Conservation (phyloP, 1,140 invertebrate species). For the Scaptomyza graminum region DNA sequence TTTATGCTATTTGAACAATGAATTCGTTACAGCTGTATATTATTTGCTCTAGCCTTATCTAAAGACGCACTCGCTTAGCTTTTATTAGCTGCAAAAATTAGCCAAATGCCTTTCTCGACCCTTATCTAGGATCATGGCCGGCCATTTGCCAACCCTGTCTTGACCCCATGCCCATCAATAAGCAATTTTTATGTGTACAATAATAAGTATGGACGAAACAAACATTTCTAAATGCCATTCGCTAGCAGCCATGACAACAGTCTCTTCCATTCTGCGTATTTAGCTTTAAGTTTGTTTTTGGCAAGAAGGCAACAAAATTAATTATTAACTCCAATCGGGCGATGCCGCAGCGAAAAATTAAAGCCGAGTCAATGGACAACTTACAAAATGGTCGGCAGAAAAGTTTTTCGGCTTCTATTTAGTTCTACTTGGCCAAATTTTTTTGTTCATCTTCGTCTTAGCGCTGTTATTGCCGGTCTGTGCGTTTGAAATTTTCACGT, state of each 20-base stretch:
- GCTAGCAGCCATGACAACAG: slow-evolving; percentile 17
- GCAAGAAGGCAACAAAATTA: slow-evolving; percentile 40
- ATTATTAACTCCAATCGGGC: slow-evolving; percentile 48
- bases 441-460: neutral
- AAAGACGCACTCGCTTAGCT: neutral
- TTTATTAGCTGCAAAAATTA: slow-evolving; percentile 27
- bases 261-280: no score
- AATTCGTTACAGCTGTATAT: neutral
- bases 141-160: slow-evolving; percentile 18
- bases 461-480: slow-evolving; percentile 1
- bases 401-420: slow-evolving; percentile 55
- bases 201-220: slow-evolving; percentile 35
- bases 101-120: slow-evolving; percentile 22
- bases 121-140: slow-evolving; percentile 27
- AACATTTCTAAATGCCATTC: slow-evolving; percentile 27
- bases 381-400: slow-evolving; percentile 40
- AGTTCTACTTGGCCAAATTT: slow-evolving; percentile 40
- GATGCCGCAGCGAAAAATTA: slow-evolving; percentile 29
- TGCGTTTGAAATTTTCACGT: slow-evolving; percentile 63
- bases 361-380: slow-evolving; percentile 30
- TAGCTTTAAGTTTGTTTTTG: slow-evolving; percentile 26
- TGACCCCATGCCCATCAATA: slow-evolving; percentile 29
- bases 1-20: neutral
- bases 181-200: slow-evolving; percentile 31
- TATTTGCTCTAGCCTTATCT: neutral